A percentile compares a stretch with the other conserved stretches of the same genome.
Evolutionary conservation across 1,140 invertebrate genomes (phyloP).

Genomic region (Agrilus planipennis): DNA sequence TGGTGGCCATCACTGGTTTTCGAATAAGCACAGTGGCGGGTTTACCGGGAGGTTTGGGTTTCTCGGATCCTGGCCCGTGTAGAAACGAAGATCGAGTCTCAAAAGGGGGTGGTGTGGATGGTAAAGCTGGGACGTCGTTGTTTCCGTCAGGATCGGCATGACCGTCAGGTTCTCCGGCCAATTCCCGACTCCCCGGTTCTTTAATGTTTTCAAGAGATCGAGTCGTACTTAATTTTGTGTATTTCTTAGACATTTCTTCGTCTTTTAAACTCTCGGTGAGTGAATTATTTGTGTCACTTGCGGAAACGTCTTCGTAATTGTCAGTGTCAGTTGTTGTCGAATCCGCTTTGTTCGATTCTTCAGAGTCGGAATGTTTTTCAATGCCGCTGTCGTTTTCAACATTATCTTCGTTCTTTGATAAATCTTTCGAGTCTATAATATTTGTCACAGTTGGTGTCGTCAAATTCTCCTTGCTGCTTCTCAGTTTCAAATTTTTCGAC

Average conservation of each 20-base stretch:
- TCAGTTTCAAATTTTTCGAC: constrained; percentile 22
- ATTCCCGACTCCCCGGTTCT: constrained; percentile 39
- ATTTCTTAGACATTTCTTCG: not conserved
- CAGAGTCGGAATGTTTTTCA: not conserved
- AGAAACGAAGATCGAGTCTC: constrained; percentile 52
- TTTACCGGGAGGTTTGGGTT: constrained; percentile 52
- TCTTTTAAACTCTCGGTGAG: not conserved
- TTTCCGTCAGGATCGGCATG: constrained; percentile 62
- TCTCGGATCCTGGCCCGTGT: constrained; percentile 47
- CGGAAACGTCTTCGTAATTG: not conserved
- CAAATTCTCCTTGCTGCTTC: too few relatives aligned
- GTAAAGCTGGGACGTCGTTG: constrained; percentile 48
- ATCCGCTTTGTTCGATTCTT: too few relatives aligned
- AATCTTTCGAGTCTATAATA: not conserved
- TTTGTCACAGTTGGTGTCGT: not conserved
- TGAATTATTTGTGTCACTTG: not conserved
- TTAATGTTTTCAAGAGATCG: too few relatives aligned
- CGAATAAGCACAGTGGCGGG: constrained; percentile 33
- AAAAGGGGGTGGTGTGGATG: constrained; percentile 45
- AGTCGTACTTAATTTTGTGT: not conserved
- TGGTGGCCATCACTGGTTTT: constrained; percentile 14
- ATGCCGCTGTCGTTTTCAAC: not conserved
- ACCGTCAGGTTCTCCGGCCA: constrained; percentile 69
- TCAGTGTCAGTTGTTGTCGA: too few relatives aligned
- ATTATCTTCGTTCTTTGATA: not conserved